A percentile compares a stretch with the other conserved stretches of the same genome.
These are phyloP conservation scores for Papilio elwesi DNA, from an alignment of 2,888 invertebrate species.

Conservation along the genomic window DNA sequence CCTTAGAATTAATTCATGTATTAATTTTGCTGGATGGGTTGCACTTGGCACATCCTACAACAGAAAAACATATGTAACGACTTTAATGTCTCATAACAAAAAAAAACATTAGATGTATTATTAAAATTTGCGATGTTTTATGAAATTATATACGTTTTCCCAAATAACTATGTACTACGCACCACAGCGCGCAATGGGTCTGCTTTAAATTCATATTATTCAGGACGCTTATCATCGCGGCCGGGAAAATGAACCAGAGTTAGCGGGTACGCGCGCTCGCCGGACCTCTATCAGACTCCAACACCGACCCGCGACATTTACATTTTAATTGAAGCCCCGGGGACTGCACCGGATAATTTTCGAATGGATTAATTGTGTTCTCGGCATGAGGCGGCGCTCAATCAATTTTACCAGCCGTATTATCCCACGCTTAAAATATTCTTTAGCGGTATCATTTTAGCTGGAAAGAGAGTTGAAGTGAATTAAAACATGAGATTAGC, in stretches of 20 bases:
- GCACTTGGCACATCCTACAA: too few relatives aligned
- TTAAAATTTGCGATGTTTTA: too few relatives aligned
- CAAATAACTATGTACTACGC: not conserved
- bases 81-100: too few relatives aligned
- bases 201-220: slow-evolving; percentile 52
- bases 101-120: too few relatives aligned
- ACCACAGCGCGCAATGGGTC: not conserved
- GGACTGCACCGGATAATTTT: slow-evolving; percentile 70
- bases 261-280: slow-evolving; percentile 46
- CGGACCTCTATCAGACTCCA: slow-evolving; percentile 47
- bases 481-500: not conserved
- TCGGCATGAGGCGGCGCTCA: slow-evolving; percentile 42
- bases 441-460: slow-evolving; percentile 17
- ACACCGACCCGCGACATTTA: slow-evolving; percentile 60
- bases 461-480: not conserved
- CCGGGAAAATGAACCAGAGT: slow-evolving; percentile 39
- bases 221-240: slow-evolving; percentile 42
- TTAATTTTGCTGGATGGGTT: too few relatives aligned
- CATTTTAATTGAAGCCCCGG: slow-evolving; percentile 72
- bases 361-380: slow-evolving; percentile 71
- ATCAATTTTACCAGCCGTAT: slow-evolving; percentile 43
- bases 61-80: too few relatives aligned
- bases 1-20: too few relatives aligned
- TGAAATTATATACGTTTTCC: too few relatives aligned
- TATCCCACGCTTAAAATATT: slow-evolving; percentile 39